Evolutionary conservation across 2,888 invertebrate genomes (phyloP), one percentile per base, ranked within the genome.

Genomic region (Pseudoips prasinana): DNA sequence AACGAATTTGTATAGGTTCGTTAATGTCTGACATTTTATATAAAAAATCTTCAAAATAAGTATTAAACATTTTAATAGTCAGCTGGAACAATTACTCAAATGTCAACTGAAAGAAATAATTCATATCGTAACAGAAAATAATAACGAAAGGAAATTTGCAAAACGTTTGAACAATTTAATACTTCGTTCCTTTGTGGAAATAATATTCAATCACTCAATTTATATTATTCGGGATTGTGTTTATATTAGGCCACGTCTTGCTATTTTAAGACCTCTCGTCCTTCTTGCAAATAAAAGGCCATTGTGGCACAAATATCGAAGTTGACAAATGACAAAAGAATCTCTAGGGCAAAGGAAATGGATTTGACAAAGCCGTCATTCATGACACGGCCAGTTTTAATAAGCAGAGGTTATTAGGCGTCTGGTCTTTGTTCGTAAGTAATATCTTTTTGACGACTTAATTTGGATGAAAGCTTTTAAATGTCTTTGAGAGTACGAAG

Each of bases 231-330:
- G 4, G 5, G 20, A 7, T 20, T 20, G 20, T 20, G 20, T 20
- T 20, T n/a, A 20, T n/a, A 20, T 20, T 20, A n/a, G 7, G 19
- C 34, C 22, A 22, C 29, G 28, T 10, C 45, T 47, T 40, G 29
- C 37, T 39, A 39, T 50, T 40, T 33, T 27, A 50, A 30, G 40
- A 49, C 51, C 46, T 47, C 47, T 47, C 47, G 36, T 47, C 56
- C 46, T 60, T 62, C 45, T 49, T 34, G 36, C 33, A 45, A 54
- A 64, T 56, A 61, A 58, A 20, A 18, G 20, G 20, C 4, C 20
- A 20, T n/a, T 20, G n/a, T n/a, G 20, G 7, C 7, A 7, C n/a
- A 20, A 20, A 20, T 5, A 5, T 63, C 47, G 50, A 52, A 53
- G 48, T 42, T 52, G 46, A 55, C 41, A 44, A 39, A 47, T 33